A percentile compares a stretch with the other conserved stretches of the same genome.
Evolutionary conservation across 2,797 vertebrate genomes (phyloP).

Genomic region (Oreonectes daqikongensis): DNA sequence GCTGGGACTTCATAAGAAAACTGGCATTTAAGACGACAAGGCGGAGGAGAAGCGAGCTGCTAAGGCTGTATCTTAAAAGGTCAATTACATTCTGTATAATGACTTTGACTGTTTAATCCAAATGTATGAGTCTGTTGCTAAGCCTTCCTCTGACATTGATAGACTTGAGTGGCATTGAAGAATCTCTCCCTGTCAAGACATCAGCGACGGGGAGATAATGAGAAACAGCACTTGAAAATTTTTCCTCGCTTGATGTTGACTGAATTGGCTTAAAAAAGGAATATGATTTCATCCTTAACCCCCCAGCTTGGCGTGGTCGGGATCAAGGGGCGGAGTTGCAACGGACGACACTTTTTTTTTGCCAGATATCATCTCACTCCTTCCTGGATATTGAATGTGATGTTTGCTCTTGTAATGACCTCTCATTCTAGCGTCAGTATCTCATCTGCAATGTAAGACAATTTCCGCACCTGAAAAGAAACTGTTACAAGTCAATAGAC

Average conservation of each 20-base stretch:
- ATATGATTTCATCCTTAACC: conserved; percentile 64
- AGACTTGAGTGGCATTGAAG: conserved; percentile 87
- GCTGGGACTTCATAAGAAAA: conserved; percentile 71
- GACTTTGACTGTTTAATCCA: conserved; percentile 87
- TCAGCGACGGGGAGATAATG: conserved; percentile 78
- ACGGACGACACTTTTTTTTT: conserved; percentile 72
- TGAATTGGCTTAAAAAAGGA: conserved; percentile 74
- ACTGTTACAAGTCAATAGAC: conserved; percentile 93
- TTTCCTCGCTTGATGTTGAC: conserved; percentile 68
- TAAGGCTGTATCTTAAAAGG: conserved; percentile 77
- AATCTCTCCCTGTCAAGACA: conserved; percentile 82
- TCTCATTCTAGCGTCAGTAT: conserved; percentile 84
- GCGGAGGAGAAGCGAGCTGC: conserved; percentile 62
- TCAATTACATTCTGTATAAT: conserved; percentile 77
- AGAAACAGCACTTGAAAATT: conserved; percentile 80
- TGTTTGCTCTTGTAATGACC: conserved; percentile 80
- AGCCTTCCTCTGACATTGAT: conserved; percentile 81
- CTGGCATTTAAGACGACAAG: conserved; percentile 57
- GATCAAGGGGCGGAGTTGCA: conserved; percentile 32
- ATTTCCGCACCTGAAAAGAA: conserved; percentile 94
- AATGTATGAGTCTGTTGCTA: conserved; percentile 73
- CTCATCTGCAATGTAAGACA: conserved; percentile 97
- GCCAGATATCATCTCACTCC: conserved; percentile 87
- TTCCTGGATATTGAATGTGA: conserved; percentile 80
- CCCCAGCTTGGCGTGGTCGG: conserved; percentile 64